Evolutionary conservation across 2,113 vertebrate species (phyloP).

Genomic region (Raja brachyura): DNA sequence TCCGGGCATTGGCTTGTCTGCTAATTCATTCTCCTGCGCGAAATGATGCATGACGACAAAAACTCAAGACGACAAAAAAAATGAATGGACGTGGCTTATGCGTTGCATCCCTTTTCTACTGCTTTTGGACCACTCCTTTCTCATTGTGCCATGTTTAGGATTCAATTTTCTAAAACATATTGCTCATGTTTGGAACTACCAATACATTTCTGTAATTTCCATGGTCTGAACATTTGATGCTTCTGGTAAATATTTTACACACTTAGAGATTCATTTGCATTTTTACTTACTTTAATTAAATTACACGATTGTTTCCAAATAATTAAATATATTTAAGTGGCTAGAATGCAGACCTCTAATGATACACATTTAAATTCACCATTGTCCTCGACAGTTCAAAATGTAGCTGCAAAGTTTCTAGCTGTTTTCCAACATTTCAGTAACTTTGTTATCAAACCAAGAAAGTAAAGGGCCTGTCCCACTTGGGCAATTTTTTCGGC

Average conservation of each 20-base stretch:
- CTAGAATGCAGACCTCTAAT: not conserved
- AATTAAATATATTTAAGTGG: not conserved
- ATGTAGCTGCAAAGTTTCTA: not conserved
- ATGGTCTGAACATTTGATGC: not conserved
- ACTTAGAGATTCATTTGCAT: not conserved
- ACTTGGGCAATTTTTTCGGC: too few species aligned
- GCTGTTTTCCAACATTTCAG: not conserved
- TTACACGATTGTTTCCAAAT: not conserved
- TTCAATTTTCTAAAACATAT: not conserved
- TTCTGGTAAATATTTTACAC: not conserved
- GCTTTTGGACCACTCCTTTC: not conserved
- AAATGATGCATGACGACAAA: not conserved
- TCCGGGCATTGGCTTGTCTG: not conserved
- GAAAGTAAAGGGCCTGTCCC: too few species aligned
- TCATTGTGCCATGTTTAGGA: not conserved
- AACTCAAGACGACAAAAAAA: not conserved
- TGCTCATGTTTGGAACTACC: not conserved
- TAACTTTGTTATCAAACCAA: too few species aligned
- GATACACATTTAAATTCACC: conserved; percentile 5
- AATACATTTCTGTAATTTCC: not conserved
- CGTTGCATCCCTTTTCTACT: not conserved
- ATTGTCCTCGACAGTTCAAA: not conserved
- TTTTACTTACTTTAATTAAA: conserved; percentile 20
- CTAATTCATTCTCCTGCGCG: not conserved
- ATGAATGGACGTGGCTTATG: not conserved